phyloP scores from a whole-genome alignment of 2,888 invertebrate genomes.

The Meiosimyza platycephala region DNA sequence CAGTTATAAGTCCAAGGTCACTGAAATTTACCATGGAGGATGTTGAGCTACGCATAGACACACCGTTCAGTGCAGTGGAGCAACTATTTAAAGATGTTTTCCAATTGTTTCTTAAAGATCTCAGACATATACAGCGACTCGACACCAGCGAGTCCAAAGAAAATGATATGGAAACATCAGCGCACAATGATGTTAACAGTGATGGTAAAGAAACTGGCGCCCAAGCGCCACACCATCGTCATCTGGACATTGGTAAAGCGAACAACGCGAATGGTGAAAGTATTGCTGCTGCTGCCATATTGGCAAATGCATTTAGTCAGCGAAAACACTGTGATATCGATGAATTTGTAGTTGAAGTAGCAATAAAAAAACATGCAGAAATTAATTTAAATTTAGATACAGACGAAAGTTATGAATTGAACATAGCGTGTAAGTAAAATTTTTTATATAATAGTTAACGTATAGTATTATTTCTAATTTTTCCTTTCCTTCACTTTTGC shows the following conservation, averaged over 20 bases:
- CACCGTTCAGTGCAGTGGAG: slow-evolving; percentile 59
- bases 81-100: slow-evolving; percentile 59
- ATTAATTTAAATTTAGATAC: slow-evolving; percentile 74
- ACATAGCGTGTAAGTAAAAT: slow-evolving; percentile 68
- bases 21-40: slow-evolving; percentile 68
- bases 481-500: neutral
- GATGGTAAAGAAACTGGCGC: slow-evolving; percentile 23
- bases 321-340: slow-evolving; percentile 60
- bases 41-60: slow-evolving; percentile 59
- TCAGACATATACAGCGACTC: slow-evolving; percentile 61
- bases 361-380: slow-evolving; percentile 71
- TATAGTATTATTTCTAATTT: neutral
- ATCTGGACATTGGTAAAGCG: slow-evolving; percentile 10
- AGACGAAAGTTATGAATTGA: slow-evolving; percentile 81
- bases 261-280: slow-evolving; percentile 39
- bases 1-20: slow-evolving; percentile 75
- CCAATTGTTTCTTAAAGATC: slow-evolving; percentile 61
- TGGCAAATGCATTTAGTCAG: slow-evolving; percentile 52
- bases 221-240: slow-evolving; percentile 22
- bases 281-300: slow-evolving; percentile 43
- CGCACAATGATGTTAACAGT: neutral
- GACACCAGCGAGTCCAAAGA: slow-evolving; percentile 46
- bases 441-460: neutral
- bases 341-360: slow-evolving; percentile 66
- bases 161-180: slow-evolving; percentile 14